Evolutionary conservation across 1,140 invertebrate species (phyloP).

Genomic region (Limonius californicus): DNA sequence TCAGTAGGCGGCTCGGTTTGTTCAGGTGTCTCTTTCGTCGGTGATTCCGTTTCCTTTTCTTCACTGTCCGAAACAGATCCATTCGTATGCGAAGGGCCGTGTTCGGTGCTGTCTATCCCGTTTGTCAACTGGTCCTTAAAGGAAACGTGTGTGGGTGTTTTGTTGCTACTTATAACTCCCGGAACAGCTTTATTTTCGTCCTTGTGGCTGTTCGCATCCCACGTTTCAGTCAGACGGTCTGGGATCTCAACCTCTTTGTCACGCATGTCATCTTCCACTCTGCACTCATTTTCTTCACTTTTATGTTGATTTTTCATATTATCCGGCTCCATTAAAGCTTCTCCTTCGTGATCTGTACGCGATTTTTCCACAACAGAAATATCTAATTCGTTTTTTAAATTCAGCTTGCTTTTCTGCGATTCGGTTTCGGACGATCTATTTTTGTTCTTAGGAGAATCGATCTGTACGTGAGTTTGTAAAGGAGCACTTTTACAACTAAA

Average conservation of each 20-base stretch:
- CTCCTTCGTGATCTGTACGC: too few species aligned
- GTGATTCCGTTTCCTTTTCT: background rate
- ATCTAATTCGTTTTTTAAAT: background rate
- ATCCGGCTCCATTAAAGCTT: too few species aligned
- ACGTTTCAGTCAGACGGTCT: background rate
- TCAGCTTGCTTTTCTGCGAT: background rate
- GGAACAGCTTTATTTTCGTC: background rate
- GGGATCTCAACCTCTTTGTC: background rate
- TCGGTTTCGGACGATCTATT: background rate
- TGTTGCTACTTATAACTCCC: background rate
- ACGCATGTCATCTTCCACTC: background rate
- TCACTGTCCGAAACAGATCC: background rate
- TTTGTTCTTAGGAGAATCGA: background rate
- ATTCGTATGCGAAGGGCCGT: background rate
- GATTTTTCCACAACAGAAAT: background rate
- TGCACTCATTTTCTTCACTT: background rate
- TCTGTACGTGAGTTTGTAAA: background rate
- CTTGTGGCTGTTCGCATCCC: background rate
- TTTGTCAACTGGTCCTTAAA: conserved; percentile 6
- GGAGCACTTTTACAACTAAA: conserved; percentile 12
- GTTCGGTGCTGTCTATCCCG: background rate
- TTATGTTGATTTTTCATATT: background rate
- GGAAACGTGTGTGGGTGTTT: background rate
- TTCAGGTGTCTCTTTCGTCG: background rate
- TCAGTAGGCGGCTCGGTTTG: background rate